Base-by-base conservation (phyloP, 2,113 vertebrate genomes). In the Hiodon tergisus region DNA sequence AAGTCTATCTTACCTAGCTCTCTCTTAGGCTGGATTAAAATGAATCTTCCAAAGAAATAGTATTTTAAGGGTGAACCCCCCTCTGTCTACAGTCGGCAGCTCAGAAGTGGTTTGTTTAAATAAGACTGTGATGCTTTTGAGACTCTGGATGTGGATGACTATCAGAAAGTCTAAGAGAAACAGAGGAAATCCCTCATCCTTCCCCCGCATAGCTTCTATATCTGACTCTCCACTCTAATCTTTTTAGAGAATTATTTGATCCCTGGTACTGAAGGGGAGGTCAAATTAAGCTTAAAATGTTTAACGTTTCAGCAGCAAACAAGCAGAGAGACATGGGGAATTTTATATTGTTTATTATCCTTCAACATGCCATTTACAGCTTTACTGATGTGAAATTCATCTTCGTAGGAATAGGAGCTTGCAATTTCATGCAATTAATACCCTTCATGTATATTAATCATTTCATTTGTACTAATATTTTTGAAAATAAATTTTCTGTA, bases 161-260 rank as follows among this genome's bases (percentile, higher is more conserved):
- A 78, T 84, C 80, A 84, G 86, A 84, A 81, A 84, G 85, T 76
- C 86, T 83, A 84, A 84, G 84, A 83, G 80, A 88, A 88, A 89
- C 80, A 79, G 85, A 85, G 82, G 84, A 88, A 89, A 90, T 89
- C 87, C 85, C 84, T 88, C 78, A 72, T 76, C 72, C 86, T 80
- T 84, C 78, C 73, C 79, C 78, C 84, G 72, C 66, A 76, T 17
- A 75, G 77, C 81, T 81, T 73, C 83, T 80, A 77, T 86, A 87
- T 86, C 87, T 87, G 83, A 72, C 58, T 77, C 84, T 80, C 31
- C 31, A 67, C 62, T 11, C 31, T 85, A 88, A 89, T 87, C 87
- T 87, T 84, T 84, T 82, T 85, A 31, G 31, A 31, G 84, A 87
- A 88, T 88, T 79, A 87, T 81, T 84, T 85, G 77, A 83, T 55